These are phyloP conservation scores for Actinostola sp. DNA, from an alignment of 92 coral and sea anemone genomes.

Conservation along the genomic window DNA sequence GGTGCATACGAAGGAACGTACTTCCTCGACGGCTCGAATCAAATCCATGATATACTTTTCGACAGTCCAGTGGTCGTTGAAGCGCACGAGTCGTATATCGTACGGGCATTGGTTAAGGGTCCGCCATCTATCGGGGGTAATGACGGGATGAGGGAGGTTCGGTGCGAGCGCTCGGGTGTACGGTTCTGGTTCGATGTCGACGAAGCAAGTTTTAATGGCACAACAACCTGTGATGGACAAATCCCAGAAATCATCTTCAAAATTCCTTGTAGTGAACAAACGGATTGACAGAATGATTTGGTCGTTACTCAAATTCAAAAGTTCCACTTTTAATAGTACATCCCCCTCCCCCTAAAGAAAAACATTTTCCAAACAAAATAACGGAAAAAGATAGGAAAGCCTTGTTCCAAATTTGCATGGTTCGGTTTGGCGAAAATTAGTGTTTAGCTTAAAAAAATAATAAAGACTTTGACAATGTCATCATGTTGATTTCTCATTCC, in stretches of 20 bases:
- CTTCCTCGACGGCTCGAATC: conserved; percentile 43
- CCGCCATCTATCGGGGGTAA: conserved; percentile 79
- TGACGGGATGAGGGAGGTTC: conserved; percentile 79
- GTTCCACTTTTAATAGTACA: too few relatives aligned
- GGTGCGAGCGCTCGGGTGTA: conserved; percentile 64
- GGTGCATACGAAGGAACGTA: conserved; percentile 75
- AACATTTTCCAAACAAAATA: too few relatives aligned
- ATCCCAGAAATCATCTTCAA: conserved; percentile 82
- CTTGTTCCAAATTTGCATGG: too few relatives aligned
- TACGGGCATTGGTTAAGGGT: conserved; percentile 82
- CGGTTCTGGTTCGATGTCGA: conserved; percentile 86
- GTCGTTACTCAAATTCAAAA: too few relatives aligned
- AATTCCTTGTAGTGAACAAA: conserved; percentile 19
- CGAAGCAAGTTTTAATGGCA: conserved; percentile 90
- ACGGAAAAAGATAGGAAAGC: too few relatives aligned
- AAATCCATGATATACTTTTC: conserved; percentile 69
- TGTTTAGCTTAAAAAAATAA: too few relatives aligned
- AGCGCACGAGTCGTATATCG: conserved; percentile 74
- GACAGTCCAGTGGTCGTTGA: conserved; percentile 69
- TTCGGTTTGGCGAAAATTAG: too few relatives aligned
- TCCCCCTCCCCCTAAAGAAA: too few relatives aligned
- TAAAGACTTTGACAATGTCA: too few relatives aligned
- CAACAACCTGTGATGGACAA: conserved; percentile 93
- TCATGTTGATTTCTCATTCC: too few relatives aligned
- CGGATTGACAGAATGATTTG: too few relatives aligned